These are phyloP conservation scores for Hemiscyllium ocellatum DNA, from an alignment of 2,113 vertebrate genomes.

Conservation along the genomic window DNA sequence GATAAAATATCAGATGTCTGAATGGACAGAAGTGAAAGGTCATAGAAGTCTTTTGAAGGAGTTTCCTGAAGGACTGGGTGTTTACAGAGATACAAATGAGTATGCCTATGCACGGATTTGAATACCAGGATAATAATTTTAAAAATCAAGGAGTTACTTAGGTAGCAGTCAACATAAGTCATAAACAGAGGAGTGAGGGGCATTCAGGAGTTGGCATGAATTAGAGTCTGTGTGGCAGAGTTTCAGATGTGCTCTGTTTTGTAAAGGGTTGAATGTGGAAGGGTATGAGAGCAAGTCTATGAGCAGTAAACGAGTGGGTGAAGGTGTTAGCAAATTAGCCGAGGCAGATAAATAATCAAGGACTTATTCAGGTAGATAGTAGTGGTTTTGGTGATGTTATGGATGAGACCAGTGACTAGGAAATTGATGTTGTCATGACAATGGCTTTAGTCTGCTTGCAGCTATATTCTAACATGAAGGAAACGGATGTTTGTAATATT, in stretches of 20 bases:
- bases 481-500: not conserved
- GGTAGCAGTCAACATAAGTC: not conserved
- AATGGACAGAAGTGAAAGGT: not conserved
- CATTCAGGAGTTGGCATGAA: not conserved
- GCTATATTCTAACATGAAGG: not conserved
- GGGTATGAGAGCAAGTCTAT: not conserved
- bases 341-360: not conserved
- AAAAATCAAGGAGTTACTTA: not conserved
- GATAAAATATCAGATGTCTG: not conserved
- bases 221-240: not conserved
- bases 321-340: not conserved
- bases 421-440: not conserved
- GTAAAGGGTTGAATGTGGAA: not conserved
- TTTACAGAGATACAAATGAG: not conserved
- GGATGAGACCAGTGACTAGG: not conserved
- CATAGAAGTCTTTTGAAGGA: not conserved
- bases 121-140: not conserved
- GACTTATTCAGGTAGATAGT: not conserved
- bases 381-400: not conserved
- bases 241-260: not conserved
- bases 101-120: not conserved
- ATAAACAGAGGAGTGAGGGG: not conserved
- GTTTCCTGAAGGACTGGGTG: not conserved
- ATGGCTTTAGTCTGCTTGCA: not conserved
- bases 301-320: not conserved